phyloP scores from a whole-genome alignment of 2,113 vertebrate genomes.

The Oryzias javanicus region DNA sequence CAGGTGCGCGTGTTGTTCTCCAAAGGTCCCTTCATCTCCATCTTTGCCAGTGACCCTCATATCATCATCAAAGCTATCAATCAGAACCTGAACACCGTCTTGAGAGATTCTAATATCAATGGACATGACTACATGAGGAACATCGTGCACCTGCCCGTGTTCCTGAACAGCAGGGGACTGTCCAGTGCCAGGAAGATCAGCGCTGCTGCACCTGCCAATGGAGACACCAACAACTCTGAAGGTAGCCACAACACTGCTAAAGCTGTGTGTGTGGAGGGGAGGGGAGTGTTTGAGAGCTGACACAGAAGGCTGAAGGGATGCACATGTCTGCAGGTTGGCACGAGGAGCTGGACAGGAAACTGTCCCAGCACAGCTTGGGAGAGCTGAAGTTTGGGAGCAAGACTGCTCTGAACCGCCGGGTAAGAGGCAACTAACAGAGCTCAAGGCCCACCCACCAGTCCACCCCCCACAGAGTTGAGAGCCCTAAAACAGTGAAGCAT shows the following conservation, averaged over 20 bases:
- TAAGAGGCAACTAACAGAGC: conserved; percentile 52
- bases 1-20: conserved; percentile 95
- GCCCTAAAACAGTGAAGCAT: too few relatives aligned
- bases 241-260: conserved; percentile 14
- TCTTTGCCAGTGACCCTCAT: conserved; percentile 97
- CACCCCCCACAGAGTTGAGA: not conserved
- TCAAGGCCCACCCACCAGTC: too few relatives aligned
- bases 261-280: too few relatives aligned
- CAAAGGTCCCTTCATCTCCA: conserved; percentile 94
- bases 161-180: conserved; percentile 92
- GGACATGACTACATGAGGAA: conserved; percentile 98
- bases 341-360: conserved; percentile 90
- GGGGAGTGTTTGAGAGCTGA: too few relatives aligned
- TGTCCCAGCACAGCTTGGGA: conserved; percentile 92
- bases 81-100: conserved; percentile 95
- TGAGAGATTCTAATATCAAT: conserved; percentile 96
- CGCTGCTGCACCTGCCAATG: conserved; percentile 79
- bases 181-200: conserved; percentile 85
- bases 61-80: conserved; percentile 99
- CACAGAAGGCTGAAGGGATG: too few relatives aligned
- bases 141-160: conserved; percentile 94
- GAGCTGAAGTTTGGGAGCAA: conserved; percentile 92
- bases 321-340: conserved; percentile 77
- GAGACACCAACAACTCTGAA: conserved; percentile 81
- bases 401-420: conserved; percentile 88